Conservation (phyloP, 2,888 invertebrate genomes). For the Mantis religiosa region DNA sequence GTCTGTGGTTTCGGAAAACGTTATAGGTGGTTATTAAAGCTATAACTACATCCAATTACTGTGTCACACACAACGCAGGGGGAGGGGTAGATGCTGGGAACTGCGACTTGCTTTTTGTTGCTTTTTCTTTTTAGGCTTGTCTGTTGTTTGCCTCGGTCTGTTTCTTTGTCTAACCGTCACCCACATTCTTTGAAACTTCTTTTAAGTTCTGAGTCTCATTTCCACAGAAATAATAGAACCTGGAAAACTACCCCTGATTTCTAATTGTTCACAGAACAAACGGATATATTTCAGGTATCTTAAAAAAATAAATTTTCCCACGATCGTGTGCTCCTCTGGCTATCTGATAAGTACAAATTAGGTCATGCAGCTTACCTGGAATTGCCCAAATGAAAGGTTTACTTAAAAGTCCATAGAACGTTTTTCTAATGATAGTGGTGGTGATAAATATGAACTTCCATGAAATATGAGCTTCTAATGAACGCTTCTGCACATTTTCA, state of each 20-base stretch:
- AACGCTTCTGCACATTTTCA: too few species aligned
- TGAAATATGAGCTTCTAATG: too few species aligned
- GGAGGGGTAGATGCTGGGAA: not conserved
- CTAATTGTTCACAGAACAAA: too few species aligned
- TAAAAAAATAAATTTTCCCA: too few species aligned
- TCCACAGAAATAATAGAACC: not conserved
- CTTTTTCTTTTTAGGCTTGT: not conserved
- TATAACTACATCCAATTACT: constrained; percentile 20
- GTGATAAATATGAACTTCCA: too few species aligned
- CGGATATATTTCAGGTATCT: too few species aligned
- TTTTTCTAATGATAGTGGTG: too few species aligned
- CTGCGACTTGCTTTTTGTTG: not conserved
- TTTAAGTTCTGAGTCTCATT: not conserved
- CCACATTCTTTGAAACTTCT: not conserved
- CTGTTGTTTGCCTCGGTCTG: not conserved
- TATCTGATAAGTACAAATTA: too few species aligned
- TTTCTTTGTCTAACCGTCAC: not conserved
- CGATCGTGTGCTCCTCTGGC: too few species aligned
- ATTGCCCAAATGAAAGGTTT: too few species aligned
- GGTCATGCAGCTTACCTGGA: too few species aligned
- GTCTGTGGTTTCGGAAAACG: constrained; percentile 10
- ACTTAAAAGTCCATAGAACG: too few species aligned
- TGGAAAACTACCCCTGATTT: not conserved
- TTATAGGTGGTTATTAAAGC: constrained; percentile 21
- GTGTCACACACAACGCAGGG: constrained; percentile 15